Evolutionary conservation across 2,797 vertebrate species (phyloP), one percentile per base, ranked within the genome.

Genomic region (Micropoecilia bifurca): DNA sequence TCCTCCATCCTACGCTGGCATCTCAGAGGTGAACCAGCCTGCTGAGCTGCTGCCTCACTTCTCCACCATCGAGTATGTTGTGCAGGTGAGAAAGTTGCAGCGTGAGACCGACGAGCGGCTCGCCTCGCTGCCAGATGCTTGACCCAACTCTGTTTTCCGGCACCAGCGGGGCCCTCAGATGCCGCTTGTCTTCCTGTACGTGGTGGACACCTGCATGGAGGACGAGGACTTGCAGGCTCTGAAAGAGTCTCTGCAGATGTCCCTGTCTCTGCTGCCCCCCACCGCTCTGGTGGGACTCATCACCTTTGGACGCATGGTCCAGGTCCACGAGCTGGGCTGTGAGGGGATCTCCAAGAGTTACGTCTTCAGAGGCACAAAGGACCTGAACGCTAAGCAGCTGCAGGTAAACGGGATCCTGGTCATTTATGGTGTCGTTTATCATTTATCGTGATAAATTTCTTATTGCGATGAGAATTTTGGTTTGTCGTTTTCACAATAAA

Each of bases 151-250:
- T 71, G 39, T 2, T 80, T 5, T 81, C 7, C 63, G 68, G 83
- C 53, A 28, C 55, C 91, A 99, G 98, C 94, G 98, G 75, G 98
- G 98, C 63, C 97, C 97, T 89, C 98, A 97, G 95, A 99, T 99
- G 98, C 98, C 98, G 0, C 93, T 99, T 91, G 97, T 98, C 94
- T 98, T 99, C 91, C 96, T 99, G 41, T 99, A 99, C 74, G 97
- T 99, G 89, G 98, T 99, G 94, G 98, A 99, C 93, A 99, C 98
- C 0, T 99, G 98, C 76, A 98, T 99, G 97, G 98, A 99, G 90
- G 98, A 99, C 83, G 98, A 99, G 85, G 98, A 99, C 90, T 95
- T 99, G 86, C 98, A 99, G 85, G 98, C 98, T 3, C 89, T 99
- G 89, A 99, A 98, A 88, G 98, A 99, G 92, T 99, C 98, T 1